Conservation (phyloP, 2,797 vertebrate species). For the Prunella strophiata region DNA sequence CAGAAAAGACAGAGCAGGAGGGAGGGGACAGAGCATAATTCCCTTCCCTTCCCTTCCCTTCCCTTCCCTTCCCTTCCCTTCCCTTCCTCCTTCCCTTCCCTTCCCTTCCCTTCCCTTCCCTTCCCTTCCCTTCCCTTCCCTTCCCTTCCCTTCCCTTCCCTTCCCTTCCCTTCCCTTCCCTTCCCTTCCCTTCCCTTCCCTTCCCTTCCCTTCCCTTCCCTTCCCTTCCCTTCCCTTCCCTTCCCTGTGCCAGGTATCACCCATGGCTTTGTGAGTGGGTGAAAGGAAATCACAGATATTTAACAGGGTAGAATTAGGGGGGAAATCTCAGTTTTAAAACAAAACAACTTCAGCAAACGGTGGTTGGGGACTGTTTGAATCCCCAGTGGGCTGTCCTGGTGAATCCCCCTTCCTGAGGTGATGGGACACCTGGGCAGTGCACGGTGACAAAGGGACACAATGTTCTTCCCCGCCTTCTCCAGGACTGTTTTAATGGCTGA, state of each 20-base stretch:
- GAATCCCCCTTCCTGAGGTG: not conserved
- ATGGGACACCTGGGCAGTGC: fast-evolving
- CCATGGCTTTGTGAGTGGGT: not conserved
- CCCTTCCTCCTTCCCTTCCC: not conserved
- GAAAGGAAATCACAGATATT: not conserved
- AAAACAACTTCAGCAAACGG: not conserved
- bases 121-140: too few relatives aligned
- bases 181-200: too few relatives aligned
- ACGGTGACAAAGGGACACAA: fast-evolving
- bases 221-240: too few relatives aligned
- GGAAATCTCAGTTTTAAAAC: not conserved
- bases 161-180: too few relatives aligned
- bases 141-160: too few relatives aligned
- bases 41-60: not conserved
- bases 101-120: too few relatives aligned
- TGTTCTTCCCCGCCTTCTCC: not conserved
- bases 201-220: too few relatives aligned
- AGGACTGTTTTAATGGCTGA: not conserved
- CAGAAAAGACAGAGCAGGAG: not conserved
- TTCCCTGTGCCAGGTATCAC: not conserved
- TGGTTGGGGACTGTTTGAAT: fast-evolving
- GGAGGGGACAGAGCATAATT: not conserved
- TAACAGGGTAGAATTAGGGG: not conserved
- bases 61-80: not conserved
- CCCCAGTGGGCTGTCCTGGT: fast-evolving